Evolutionary conservation across 1,140 invertebrate species (phyloP).

Genomic region (Tenebrio molitor): DNA sequence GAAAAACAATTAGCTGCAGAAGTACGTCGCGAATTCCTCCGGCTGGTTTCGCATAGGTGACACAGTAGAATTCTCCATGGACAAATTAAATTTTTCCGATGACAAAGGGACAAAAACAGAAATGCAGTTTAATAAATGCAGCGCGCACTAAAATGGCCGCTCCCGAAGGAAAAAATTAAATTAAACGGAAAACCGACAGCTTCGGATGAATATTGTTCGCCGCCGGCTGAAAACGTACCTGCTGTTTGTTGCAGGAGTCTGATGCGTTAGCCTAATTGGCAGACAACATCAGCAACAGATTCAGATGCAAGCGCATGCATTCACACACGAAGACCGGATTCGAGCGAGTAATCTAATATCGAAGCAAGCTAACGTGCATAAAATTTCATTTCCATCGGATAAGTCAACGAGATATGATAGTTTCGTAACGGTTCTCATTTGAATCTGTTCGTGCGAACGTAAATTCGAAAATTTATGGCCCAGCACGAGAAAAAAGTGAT

Average conservation of each 20-base stretch:
- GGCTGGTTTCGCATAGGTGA: neutral
- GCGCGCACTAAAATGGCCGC: too few relatives aligned
- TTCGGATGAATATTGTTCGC: too few relatives aligned
- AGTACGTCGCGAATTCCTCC: conserved; percentile 11
- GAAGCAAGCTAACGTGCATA: neutral
- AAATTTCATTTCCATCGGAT: neutral
- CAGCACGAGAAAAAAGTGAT: neutral
- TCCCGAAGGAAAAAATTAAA: too few relatives aligned
- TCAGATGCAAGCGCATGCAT: neutral
- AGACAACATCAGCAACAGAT: neutral
- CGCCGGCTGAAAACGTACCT: too few relatives aligned
- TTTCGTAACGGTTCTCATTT: neutral
- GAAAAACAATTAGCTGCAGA: conserved; percentile 34
- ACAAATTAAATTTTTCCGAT: conserved; percentile 1
- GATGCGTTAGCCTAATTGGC: neutral
- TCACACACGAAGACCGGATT: too few relatives aligned
- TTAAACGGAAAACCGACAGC: too few relatives aligned
- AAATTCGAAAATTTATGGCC: neutral
- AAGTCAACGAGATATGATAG: neutral
- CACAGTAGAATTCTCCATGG: too few relatives aligned
- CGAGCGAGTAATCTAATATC: neutral
- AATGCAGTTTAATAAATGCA: too few relatives aligned
- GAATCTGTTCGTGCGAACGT: neutral
- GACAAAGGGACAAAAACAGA: too few relatives aligned
- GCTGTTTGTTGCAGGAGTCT: too few relatives aligned